Evolutionary conservation across 2,888 invertebrate genomes (phyloP), one percentile per base, ranked within the genome.

Genomic region (Drosophila dives): DNA sequence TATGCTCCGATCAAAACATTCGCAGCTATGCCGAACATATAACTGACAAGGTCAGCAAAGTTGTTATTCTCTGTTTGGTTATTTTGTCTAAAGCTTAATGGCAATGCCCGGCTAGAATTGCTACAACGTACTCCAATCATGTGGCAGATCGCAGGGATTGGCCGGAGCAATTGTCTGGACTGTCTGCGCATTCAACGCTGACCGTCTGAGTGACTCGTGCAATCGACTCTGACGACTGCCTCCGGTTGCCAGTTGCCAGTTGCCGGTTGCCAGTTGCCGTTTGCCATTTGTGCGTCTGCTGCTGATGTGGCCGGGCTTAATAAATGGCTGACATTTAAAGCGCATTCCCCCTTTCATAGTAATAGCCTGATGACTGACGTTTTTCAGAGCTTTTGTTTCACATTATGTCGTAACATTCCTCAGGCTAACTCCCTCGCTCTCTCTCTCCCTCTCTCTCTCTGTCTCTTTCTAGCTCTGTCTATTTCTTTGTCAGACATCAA

Each of bases 291-390:
- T 49, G 80, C 75, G 69, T 80, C 69, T 72, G 77, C 71, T 70
- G 76, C 73, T 61, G 49, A 64, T 71, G 65, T 55, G 75, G 77
- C 75, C 49, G 80, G 72, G 71, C 75, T 83, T 81, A 81, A 81
- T 81, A 81, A 83, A 81, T 81, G 83, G 81, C 83, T 80, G 81
- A 83, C 81, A 81, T 72, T 81, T 81, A 81, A 75, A 75, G 78
- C 83, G 78, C 74, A 83, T 80, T 72, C 77, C 74, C 66, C 77
- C 40, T 34, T 42, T 62, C 62, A 59, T 12, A 55, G 55, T 59
- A 40, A 40, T 55, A n/a, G 56, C 29, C 58, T 66, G 50, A 67
- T 54, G 59, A 48, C 69, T 82, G 68, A 65, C 75, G 70, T 82
- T 83, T 80, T 82, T 83, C 81, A 77, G 67, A 80, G 82, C 80